phyloP scores from a whole-genome alignment of 1,140 invertebrate genomes.

The Anastrepha obliqua region DNA sequence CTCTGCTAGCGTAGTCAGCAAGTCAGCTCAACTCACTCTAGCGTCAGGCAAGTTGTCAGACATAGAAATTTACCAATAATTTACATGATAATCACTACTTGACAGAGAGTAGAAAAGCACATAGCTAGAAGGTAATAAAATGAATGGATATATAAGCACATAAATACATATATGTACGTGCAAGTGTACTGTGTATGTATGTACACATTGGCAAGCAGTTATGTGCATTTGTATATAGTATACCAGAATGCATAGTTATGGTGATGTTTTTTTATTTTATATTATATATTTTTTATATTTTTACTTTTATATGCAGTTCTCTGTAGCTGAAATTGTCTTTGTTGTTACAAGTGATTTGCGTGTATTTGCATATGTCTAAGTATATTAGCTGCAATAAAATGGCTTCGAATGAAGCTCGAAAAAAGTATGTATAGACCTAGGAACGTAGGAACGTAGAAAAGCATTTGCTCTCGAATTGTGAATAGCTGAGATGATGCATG shows the following conservation, averaged over 20 bases:
- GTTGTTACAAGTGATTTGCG: background rate
- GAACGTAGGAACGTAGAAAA: background rate
- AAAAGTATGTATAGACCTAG: background rate
- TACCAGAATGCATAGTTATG: too few species aligned
- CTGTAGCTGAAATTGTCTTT: background rate
- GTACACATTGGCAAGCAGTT: too few species aligned
- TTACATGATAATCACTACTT: slow-evolving; percentile 51
- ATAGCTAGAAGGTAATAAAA: slow-evolving; percentile 32
- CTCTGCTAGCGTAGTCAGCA: slow-evolving; percentile 1
- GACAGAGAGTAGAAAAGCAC: slow-evolving; percentile 39
- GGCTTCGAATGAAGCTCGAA: background rate
- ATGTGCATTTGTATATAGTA: background rate
- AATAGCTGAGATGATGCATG: background rate
- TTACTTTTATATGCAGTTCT: background rate
- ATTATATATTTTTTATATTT: too few species aligned
- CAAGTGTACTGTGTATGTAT: too few species aligned
- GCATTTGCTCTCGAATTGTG: background rate
- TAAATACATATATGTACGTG: background rate
- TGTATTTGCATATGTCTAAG: background rate
- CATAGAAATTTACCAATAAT: slow-evolving; percentile 49
- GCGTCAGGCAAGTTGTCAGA: background rate
- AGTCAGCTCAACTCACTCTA: background rate
- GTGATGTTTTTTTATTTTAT: too few species aligned
- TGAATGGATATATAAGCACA: background rate
- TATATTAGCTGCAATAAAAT: background rate